Base-by-base conservation (phyloP, 2,797 vertebrate genomes). In the Mallotus villosus region DNA sequence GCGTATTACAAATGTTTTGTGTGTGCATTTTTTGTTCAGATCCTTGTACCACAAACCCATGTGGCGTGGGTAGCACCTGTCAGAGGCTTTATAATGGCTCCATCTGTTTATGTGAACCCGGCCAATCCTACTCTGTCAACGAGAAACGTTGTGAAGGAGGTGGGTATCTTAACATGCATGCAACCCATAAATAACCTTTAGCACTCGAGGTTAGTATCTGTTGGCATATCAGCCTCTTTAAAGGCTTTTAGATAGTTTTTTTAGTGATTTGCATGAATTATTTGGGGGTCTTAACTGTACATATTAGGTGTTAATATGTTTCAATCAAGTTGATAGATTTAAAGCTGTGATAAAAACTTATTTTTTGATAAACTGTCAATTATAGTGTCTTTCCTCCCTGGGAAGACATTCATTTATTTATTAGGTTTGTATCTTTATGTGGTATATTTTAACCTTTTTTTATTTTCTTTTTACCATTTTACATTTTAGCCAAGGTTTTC, bases 401-500 rank as follows among this genome's bases (percentile, higher is more conserved):
- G 53, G n/a, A 57, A 57, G n/a, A 57, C 16, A 21, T 2, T 57
- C 9, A 57, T 21, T n/a, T 5, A 17, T 16, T 17, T 12, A 5
- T 17, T n/a, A 57, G 7, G 16, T 21, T 57, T 57, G 1, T 29
- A 29, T 29, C 27, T 29, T 17, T 16, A 27, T 9, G 16, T 49
- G 6, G 17, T 24, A 22, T 19, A 5, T 46, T 49, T 8, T 73
- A 1, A 37, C 19, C 46, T 22, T 1, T 60, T 81, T 0, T 76
- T 67, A n/a, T n/a, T n/a, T n/a, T n/a, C n/a, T n/a, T n/a, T n/a
- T n/a, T n/a, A n/a, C n/a, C n/a, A n/a, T n/a, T 5, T 72, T 80
- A 73, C 78, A 1, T 21, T 71, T 75, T 29, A 91, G 90, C 74
- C 16, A 89, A 84, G 27, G 78, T 88, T 68, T 91, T 88, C 70